Evolutionary conservation across 2,888 invertebrate species (phyloP).

Genomic region (Rhorus exstirpatorius): DNA sequence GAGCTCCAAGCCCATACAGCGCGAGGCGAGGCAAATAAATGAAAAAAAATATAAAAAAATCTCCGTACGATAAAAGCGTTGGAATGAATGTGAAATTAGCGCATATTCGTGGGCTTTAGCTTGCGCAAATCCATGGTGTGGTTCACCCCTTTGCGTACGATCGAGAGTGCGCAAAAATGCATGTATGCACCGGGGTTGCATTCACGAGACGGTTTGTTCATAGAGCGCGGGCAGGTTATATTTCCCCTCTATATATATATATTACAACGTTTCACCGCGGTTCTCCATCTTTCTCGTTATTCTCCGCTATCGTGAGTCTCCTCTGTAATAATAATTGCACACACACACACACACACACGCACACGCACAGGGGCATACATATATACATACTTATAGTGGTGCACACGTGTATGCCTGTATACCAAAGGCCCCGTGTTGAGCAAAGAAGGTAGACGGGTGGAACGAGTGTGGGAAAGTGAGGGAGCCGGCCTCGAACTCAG

Average conservation of each 20-base stretch:
- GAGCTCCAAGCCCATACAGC: not conserved
- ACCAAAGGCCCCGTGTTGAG: conserved; percentile 11
- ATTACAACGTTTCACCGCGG: conserved; percentile 20
- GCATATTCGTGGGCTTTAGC: not conserved
- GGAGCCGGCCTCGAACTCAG: conserved; percentile 85
- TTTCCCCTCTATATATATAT: not conserved
- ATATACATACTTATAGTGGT: conserved; percentile 36
- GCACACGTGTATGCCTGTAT: conserved; percentile 69
- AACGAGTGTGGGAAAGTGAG: conserved; percentile 84
- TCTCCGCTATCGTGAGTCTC: conserved; percentile 37
- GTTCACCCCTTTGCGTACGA: not conserved
- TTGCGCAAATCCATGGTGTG: not conserved
- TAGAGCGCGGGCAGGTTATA: not conserved
- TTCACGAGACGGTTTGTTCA: conserved; percentile 9
- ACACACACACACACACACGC: conserved; percentile 37
- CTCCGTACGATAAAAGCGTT: conserved; percentile 2
- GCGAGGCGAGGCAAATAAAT: not conserved
- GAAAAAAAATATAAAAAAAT: too few relatives aligned
- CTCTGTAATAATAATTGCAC: conserved; percentile 52
- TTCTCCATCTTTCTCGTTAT: conserved; percentile 50
- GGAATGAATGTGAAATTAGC: not conserved
- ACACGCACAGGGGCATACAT: not conserved
- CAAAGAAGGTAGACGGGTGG: conserved; percentile 69
- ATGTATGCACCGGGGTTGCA: conserved; percentile 30
- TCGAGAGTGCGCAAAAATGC: conserved; percentile 32